Conservation (phyloP, 2,888 invertebrate species). For the Archaeoteleia sp. region DNA sequence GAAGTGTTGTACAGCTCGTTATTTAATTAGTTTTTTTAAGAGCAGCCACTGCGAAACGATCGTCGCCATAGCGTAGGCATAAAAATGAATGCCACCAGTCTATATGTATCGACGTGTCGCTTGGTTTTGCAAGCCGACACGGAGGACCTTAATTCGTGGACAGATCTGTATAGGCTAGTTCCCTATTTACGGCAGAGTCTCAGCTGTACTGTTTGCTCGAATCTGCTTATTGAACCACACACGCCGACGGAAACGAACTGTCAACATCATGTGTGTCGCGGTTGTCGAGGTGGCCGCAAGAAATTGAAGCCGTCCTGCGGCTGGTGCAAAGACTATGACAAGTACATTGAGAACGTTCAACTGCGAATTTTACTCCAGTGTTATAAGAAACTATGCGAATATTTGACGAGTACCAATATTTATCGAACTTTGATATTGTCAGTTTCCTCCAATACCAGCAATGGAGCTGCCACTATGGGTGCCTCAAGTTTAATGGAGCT, state of each 20-base stretch:
- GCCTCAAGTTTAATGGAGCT: conserved; percentile 82
- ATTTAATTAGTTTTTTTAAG: neutral
- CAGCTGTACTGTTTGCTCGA: conserved; percentile 92
- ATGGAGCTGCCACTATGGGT: conserved; percentile 75
- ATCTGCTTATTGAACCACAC: conserved; percentile 87
- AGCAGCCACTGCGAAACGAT: neutral
- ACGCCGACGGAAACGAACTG: conserved; percentile 87
- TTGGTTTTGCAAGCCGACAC: conserved; percentile 85
- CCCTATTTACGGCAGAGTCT: conserved; percentile 90
- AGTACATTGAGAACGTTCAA: conserved; percentile 88
- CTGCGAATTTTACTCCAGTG: conserved; percentile 88
- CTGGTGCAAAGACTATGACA: conserved; percentile 89
- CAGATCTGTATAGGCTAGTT: conserved; percentile 87
- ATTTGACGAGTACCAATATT: conserved; percentile 84
- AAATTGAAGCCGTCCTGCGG: conserved; percentile 89
- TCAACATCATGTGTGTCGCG: conserved; percentile 91
- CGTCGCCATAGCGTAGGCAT: conserved; percentile 5
- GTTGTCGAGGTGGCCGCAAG: conserved; percentile 89
- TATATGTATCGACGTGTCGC: conserved; percentile 88
- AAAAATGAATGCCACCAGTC: conserved; percentile 86
- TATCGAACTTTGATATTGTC: conserved; percentile 78
- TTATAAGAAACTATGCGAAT: conserved; percentile 91
- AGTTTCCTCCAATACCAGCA: conserved; percentile 76
- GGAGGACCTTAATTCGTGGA: conserved; percentile 84
- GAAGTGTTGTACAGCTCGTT: conserved; percentile 58